Evolutionary conservation across 1,140 invertebrate species (phyloP), one percentile per base, ranked within the genome.

Genomic region (Coptotermes formosanus): DNA sequence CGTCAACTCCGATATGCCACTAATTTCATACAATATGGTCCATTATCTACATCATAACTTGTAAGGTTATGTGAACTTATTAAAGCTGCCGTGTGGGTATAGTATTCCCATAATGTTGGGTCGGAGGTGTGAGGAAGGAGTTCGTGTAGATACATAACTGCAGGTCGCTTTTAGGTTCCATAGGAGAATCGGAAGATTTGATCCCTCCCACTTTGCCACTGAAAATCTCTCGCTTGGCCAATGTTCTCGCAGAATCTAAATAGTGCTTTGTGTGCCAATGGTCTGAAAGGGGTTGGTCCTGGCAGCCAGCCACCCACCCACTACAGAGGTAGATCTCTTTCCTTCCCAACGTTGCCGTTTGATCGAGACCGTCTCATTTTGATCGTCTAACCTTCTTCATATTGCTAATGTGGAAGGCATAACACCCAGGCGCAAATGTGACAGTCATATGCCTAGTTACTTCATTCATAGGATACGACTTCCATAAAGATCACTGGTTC

Each of bases 191-290:
- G 9, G 8, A 75, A 75, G 64, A 75, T 75, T 83, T 83, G 32
- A 85, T 85, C 85, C 85, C 85, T 85, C 85, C 85, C 59, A 64
- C 85, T 75, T 16, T 45, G 38, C 64, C 85, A 52, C 59, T 44
- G 43, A 85, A 85, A 85, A 85, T 38, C 75, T 85, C 55, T 52
- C 83, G n/a, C 32, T 75, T 48, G 85, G 85, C 85, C 85, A 85
- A 85, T 85, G 85, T 75, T 85, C 85, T 69, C 44, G 21, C 64
- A 38, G 85, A 85, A 75, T 85, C 85, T 81, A 85, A 85, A 85
- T 85, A 25, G 85, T 44, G 25, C 85, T 52, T 82, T 85, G 55
- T 85, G 85, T 85, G 85, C 85, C 85, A 85, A 85, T 85, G 59
- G 85, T 45, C 45, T 64, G 64, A 85, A 85, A 82, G 59, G 85